Base-by-base conservation (phyloP, 2,113 vertebrate genomes). In the Myanophis thanlyinensis region DNA sequence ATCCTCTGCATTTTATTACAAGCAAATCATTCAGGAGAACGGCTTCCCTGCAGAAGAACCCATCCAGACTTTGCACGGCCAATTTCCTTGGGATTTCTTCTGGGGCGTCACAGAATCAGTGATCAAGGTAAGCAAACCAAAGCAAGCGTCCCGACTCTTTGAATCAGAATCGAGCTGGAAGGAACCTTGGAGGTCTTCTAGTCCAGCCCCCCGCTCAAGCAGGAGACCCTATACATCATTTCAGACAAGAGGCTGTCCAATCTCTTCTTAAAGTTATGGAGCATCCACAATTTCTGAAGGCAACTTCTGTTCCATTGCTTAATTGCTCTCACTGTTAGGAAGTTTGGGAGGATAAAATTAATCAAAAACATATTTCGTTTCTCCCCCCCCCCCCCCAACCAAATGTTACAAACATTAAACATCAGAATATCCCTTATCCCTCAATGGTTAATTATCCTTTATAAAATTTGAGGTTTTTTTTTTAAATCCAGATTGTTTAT, bases 81-180 rank as follows among this genome's bases (percentile, higher is more conserved):
- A 97, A 54, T 99, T 99, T 94, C 98, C 99, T 91, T 99, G 99
- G 92, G 96, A 98, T 92, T 99, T 99, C 96, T 98, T 98, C 88
- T 99, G 99, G 98, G 99, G 99, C 0, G 94, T 99, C 91, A 98
- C 99, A 0, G 99, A 99, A 88, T 98, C 98, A 30, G 98, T 98
- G 35, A 96, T 99, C 47, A 98, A 99, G 98, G 99, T 99, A 97
- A 98, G 97, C 18, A 0, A 3, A 40, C 47, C 67, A 51, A 91
- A n/a, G 23, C 27, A 44, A 27, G 35, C 20, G 53, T 90, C 22
- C 40, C 90, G 47, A 53, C 27, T 59, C 5, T 30, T 87, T 18
- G 4, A 56, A 56, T 56, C 53, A 56, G 53, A 56, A 56, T 56
- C 2, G 53, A 56, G 53, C 53, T 23, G 53, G 53, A 56, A 56